A percentile compares a stretch with the other conserved stretches of the same genome.
phyloP scores from a whole-genome alignment of 2,797 vertebrate species.

The Loriculus beryllinus region DNA sequence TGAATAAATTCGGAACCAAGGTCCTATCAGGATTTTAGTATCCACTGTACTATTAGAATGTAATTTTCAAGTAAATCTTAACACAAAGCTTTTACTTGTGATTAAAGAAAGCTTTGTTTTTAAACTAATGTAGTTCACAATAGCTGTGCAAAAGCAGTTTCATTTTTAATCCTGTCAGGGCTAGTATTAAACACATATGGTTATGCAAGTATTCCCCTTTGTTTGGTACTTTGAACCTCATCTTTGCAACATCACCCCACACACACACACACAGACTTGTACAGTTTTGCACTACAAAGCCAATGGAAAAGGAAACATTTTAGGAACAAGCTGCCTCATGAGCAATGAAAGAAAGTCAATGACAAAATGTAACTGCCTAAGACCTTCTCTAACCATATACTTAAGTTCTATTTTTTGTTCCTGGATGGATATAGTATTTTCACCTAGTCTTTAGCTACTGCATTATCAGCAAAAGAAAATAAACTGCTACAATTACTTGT shows the following conservation, averaged over 20 bases:
- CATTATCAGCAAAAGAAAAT: background rate
- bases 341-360: background rate
- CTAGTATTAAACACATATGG: background rate
- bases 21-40: background rate
- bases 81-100: background rate
- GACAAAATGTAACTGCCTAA: background rate
- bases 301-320: background rate
- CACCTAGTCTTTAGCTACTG: background rate
- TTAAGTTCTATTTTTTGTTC: background rate
- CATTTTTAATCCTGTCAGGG: background rate
- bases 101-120: background rate
- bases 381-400: background rate
- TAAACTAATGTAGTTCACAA: background rate
- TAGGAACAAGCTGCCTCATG: background rate
- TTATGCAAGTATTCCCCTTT: background rate
- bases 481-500: background rate
- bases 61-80: background rate
- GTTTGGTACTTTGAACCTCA: background rate
- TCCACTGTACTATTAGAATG: background rate
- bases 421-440: background rate
- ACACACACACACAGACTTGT: too few species aligned
- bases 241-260: background rate
- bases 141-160: background rate
- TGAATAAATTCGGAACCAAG: background rate
- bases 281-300: background rate